Evolutionary conservation across 1,140 invertebrate genomes (phyloP), one percentile per base, ranked within the genome.

Genomic region (Lasioglossum albipes): DNA sequence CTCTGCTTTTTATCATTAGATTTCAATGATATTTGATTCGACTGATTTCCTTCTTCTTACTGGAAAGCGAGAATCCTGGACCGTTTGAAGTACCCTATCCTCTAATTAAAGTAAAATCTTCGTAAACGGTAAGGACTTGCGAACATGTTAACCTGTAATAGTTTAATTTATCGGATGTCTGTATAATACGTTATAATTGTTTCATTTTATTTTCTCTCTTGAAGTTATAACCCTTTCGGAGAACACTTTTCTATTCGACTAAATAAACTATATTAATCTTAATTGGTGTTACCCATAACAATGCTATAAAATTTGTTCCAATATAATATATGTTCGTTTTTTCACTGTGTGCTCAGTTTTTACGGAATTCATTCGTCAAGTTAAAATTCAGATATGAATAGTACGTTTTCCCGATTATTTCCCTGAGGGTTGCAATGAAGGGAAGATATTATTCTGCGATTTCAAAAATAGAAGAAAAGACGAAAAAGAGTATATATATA

Each of bases 101-200:
- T 20, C 42, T 2, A 31, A 49, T 31, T 61, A 70, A 45, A 61
- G 9, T 49, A n/a, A 59, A 59, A 59, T 20, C 18, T 77, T 41
- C 20, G 69, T 49, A 3, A 31, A 31, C 36, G 41, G 61, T 12
- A n/a, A 22, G 20, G 66, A 70, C 12, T 22, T 70, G 5, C 42
- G 31, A 31, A 68, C 68, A 70, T 61, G 61, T 49, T 77, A 61
- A 45, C 65, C 22, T 36, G 16, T 61, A 27, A 7, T 16, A 16
- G 7, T 7, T 45, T 72, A 12, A 13, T 70, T 70, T n/a, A 18
- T n/a, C 16, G 41, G 7, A 45, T 7, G 10, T 4, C 57, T 36
- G 54, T 22, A 61, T 59, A 27, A 69, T n/a, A 20, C 65, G 45
- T 75, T 75, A 75, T 75, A 75, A 66, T 54, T 54, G 36, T 69